Conservation (phyloP, 2,888 invertebrate genomes). For the Cecidostiba fungosa region DNA sequence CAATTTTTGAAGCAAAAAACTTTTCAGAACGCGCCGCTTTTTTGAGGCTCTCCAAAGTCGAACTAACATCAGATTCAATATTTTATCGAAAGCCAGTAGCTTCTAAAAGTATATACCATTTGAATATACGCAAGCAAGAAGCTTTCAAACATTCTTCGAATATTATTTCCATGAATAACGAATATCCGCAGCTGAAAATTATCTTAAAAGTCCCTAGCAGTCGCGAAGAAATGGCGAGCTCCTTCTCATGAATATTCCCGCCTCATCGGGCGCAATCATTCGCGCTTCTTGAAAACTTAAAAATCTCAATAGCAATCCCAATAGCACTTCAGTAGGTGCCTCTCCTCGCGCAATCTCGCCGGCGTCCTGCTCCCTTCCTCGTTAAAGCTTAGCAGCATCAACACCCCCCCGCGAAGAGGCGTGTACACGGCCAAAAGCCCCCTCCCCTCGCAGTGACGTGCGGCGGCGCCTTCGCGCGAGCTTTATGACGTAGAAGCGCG, state of each 20-base stretch:
- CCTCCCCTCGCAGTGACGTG: neutral
- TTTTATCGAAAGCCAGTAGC: too few species aligned
- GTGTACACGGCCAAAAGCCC: neutral
- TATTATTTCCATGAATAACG: neutral
- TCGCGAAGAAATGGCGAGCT: neutral
- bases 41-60: too few species aligned
- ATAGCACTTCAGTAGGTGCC: neutral
- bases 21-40: too few species aligned
- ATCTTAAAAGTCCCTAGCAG: neutral
- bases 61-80: too few species aligned
- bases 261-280: neutral
- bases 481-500: constrained; percentile 43
- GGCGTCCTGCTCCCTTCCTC: neutral
- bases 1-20: neutral
- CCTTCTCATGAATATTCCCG: neutral
- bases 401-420: neutral
- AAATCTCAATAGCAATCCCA: neutral
- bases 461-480: neutral
- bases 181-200: neutral
- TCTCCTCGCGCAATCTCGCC: neutral
- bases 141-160: neutral
- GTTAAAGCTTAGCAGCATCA: constrained; percentile 20
- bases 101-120: too few species aligned
- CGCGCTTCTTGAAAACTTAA: neutral
- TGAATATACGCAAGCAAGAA: too few species aligned